Evolutionary conservation across 2,888 invertebrate species (phyloP), one percentile per base, ranked within the genome.

Genomic region (Pristionchus fissidentatus): DNA sequence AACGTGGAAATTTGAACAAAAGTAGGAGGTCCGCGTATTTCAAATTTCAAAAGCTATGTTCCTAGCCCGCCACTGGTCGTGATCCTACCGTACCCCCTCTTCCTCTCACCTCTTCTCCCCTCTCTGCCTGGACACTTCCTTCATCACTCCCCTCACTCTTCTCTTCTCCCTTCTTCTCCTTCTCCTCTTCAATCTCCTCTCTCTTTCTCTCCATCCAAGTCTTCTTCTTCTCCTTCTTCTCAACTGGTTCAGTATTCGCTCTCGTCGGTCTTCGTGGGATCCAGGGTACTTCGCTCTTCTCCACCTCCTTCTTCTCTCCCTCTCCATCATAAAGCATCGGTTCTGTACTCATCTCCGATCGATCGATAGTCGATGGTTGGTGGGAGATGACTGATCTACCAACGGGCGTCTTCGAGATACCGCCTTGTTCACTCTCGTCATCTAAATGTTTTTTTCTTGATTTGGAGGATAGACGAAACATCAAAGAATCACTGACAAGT

Each of bases 71-170:
- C n/a, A 29, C 62, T 62, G 29, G 29, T 62, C 62, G n/a, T 38
- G n/a, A 1, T 7, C 41, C 38, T 41, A 8, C 4, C 15, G 22
- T 2, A n/a, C 19, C 70, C 41, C 41, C 10, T 41, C 3, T 22
- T n/a, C 38, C 19, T 35, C 70, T 35, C 38, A 66, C 66, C 38
- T 66, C 66, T 26, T 75, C 75, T 35, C 78, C 78, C n/a, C 78
- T 52, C 35, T 81, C 80, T 22, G 80, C 80, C 62, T 81, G 60
- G 22, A 81, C 80, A 81, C 80, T 81, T 43, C 80, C 62, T 15
- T 55, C 57, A 7, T 79, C 79, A 81, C 46, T 60, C 15, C 13
- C 60, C 22, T 81, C 80, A 29, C 46, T 62, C 22, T 46, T 49
- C 35, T 29, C 55, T 22, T 78, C 57, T 41, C n/a, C 38, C 29